Evolutionary conservation across 1,140 invertebrate species (phyloP).

Genomic region (Rhagoletis zephyria): DNA sequence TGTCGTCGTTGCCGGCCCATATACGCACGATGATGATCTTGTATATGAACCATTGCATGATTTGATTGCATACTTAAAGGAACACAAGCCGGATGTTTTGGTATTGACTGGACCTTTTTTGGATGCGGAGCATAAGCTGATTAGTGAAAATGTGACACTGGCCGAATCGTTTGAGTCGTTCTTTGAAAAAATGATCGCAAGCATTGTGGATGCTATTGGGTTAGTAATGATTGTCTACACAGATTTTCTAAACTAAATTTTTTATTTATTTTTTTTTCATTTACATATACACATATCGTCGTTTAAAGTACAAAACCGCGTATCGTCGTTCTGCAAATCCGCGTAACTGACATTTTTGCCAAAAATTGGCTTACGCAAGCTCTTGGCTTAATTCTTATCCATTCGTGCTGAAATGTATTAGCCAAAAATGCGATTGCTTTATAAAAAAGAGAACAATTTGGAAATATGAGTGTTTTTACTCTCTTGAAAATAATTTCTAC

Average conservation of each 20-base stretch:
- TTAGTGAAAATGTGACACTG: conserved; percentile 76
- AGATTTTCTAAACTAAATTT: background rate
- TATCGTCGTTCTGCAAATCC: too few species aligned
- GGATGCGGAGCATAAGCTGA: conserved; percentile 79
- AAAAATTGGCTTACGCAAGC: too few species aligned
- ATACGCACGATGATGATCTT: conserved; percentile 83
- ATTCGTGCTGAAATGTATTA: too few species aligned
- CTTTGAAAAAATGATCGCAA: conserved; percentile 81
- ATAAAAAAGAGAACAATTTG: too few species aligned
- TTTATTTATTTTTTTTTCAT: background rate
- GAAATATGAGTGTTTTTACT: too few species aligned
- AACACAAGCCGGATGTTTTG: conserved; percentile 84
- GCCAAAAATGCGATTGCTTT: too few species aligned
- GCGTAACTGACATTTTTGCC: too few species aligned
- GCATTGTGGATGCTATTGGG: conserved; percentile 77
- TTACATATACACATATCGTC: background rate
- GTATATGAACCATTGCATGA: conserved; percentile 87
- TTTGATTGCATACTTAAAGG: conserved; percentile 80
- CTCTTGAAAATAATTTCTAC: too few species aligned
- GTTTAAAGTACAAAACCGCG: too few species aligned
- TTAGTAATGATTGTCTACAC: conserved; percentile 62
- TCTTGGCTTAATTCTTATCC: too few species aligned
- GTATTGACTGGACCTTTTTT: conserved; percentile 89
- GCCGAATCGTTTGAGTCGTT: conserved; percentile 80
- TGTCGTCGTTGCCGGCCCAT: conserved; percentile 87